Evolutionary conservation across 2,888 invertebrate species (phyloP).

Genomic region (Dicyrtomina minuta): DNA sequence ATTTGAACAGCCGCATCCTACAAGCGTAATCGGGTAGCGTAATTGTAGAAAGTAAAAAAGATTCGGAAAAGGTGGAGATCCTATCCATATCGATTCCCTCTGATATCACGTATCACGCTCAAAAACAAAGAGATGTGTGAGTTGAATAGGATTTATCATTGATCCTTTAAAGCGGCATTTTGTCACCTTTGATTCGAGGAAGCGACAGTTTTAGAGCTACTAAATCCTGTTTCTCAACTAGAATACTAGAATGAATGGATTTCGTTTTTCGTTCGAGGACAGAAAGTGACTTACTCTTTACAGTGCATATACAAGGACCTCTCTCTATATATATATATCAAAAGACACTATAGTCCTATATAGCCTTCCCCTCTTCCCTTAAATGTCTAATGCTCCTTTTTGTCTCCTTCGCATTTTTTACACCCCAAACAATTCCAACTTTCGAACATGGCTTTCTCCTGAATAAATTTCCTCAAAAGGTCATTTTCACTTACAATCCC

Average conservation of each 20-base stretch:
- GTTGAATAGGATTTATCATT: constrained; percentile 6
- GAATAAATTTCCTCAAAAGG: neutral
- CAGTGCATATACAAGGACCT: neutral
- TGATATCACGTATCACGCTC: no score
- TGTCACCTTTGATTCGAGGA: constrained; percentile 29
- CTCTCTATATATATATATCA: no score
- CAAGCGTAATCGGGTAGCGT: no score
- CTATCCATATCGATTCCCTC: no score
- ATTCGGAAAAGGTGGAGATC: no score
- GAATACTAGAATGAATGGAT: constrained; percentile 15
- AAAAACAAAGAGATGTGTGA: constrained; percentile 7
- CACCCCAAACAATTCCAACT: neutral
- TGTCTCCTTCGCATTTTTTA: no score
- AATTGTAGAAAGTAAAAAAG: no score
- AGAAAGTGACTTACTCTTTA: neutral
- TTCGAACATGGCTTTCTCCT: neutral
- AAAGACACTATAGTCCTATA: no score
- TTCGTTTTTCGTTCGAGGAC: neutral
- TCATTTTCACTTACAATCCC: neutral
- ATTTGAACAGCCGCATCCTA: no score
- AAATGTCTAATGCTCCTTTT: no score
- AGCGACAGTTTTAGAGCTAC: constrained; percentile 29
- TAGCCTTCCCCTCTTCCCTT: no score
- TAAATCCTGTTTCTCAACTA: constrained; percentile 16
- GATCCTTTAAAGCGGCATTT: constrained; percentile 28